Base-by-base conservation (phyloP, 2,888 invertebrate species). In the Plusia festucae region DNA sequence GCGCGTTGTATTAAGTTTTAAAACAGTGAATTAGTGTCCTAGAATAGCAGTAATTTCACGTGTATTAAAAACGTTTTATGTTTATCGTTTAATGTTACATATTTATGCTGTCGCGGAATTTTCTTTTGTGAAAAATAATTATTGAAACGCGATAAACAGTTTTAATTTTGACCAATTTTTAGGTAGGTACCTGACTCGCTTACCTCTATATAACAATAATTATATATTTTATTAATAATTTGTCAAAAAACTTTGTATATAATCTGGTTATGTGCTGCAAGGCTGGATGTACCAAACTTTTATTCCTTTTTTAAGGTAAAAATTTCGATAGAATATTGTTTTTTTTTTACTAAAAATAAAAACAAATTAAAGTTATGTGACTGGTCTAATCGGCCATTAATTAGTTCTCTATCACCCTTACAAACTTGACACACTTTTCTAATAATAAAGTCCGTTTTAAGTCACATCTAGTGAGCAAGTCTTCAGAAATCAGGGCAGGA, bases 401-500 rank as follows among this genome's bases (percentile, higher is more conserved):
- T 69, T 24, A 16, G n/a, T 44, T n/a, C 32, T 65, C 75, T 32
- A 73, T 72, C 53, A 59, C 27, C 24, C 64, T 61, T 59, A 66
- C 60, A 61, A 59, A 49, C 68, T 73, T 75, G 68, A 73, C 76
- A 65, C 70, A 66, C 16, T 74, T 73, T 56, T 20, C 18, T 24
- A 18, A 53, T 27, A 60, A 30, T 11, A 32, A 44, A 65, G 27
- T 16, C 46, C 52, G 56, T 61, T 24, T 5, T 67, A 62, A 54
- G 61, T 55, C 65, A 56, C 56, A 66, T 68, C 65, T 52, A 72
- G 44, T 46, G 52, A 62, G 65, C 60, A 72, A 54, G 65, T 55
- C 68, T 61, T 68, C 81, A 82, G 85, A 84, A 91, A 92, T 92
- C 91, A 88, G 90, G 90, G 82, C 88, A 79, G 60, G 83, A 89